Base-by-base conservation (phyloP, 2,113 vertebrate genomes). In the Sceloporus undulatus region DNA sequence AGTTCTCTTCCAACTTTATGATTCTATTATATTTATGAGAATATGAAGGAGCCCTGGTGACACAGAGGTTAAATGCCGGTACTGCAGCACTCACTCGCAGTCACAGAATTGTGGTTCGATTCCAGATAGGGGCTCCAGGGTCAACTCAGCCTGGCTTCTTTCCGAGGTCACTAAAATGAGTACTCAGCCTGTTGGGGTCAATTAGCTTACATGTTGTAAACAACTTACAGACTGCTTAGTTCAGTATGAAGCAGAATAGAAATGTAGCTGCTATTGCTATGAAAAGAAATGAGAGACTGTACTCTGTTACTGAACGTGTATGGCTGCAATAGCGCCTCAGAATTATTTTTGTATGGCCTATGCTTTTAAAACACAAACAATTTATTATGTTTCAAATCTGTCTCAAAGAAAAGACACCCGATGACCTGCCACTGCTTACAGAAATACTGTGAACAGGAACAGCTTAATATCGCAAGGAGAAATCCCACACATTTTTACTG, bases 381-480 rank as follows among this genome's bases (percentile, higher is more conserved):
- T 84, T 65, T 71, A 71, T 86, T 78, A 78, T 90, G 23, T 48
- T 86, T 82, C 74, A 90, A 86, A 75, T 21, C 56, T 40, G 40
- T 81, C 77, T 81, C 48, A 75, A 81, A 75, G 78, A 89, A 48
- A 86, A 71, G 14, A n/a, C 38, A 83, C 29, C 52, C 74, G 52
- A 52, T 56, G 9, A 54, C 59, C 81, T 71, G 70, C 59, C 86
- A 29, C 19, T 89, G 38, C 74, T 94, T 82, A 76, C 16, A 84
- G 34, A 56, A 86, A 83, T n/a, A 78, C 40, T 84, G 6, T 75
- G 74, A 89, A 84, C 54, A 90, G 78, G 6, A 90, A 42, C 75
- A 87, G 25, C 19, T 90, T 94, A 93, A 90, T 93, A 90, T 48
- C 92, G 74, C 73, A 79, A 80, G 80, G 92, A 90, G 52, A 88